Conservation (phyloP, 2,888 invertebrate genomes). For the Protophormia terraenovae region DNA sequence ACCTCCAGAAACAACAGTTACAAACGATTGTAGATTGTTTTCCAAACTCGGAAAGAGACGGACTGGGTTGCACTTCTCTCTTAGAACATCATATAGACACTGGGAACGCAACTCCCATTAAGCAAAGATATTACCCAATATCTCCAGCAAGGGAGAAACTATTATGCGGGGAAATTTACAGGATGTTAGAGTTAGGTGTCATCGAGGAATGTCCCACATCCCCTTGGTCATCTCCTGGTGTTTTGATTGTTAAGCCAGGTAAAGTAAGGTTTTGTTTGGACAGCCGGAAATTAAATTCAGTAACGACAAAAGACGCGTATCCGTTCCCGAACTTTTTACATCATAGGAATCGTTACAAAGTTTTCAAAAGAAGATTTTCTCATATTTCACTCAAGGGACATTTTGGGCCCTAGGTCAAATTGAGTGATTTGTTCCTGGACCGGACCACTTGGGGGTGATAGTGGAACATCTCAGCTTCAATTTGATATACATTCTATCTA, state of each 20-base stretch:
- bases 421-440: too few species aligned
- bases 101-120: not conserved
- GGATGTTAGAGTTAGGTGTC: not conserved
- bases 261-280: conserved; percentile 18
- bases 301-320: conserved; percentile 1
- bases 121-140: not conserved
- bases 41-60: not conserved
- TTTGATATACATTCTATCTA: too few species aligned
- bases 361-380: too few species aligned
- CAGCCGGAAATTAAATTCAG: conserved; percentile 4
- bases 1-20: too few species aligned
- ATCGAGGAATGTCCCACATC: not conserved
- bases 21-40: not conserved
- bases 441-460: too few species aligned
- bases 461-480: too few species aligned
- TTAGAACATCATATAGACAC: not conserved
- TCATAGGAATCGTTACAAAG: too few species aligned
- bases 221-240: not conserved
- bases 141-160: not conserved
- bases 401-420: too few species aligned
- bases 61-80: not conserved
- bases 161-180: not conserved
- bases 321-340: conserved; percentile 7
- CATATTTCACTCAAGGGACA: too few species aligned
- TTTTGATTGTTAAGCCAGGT: not conserved